Percentiles rank a stretch among this genome's conserved stretches.
Conservation (phyloP, 2,113 vertebrate species). For the Acrocephalus kingi region DNA sequence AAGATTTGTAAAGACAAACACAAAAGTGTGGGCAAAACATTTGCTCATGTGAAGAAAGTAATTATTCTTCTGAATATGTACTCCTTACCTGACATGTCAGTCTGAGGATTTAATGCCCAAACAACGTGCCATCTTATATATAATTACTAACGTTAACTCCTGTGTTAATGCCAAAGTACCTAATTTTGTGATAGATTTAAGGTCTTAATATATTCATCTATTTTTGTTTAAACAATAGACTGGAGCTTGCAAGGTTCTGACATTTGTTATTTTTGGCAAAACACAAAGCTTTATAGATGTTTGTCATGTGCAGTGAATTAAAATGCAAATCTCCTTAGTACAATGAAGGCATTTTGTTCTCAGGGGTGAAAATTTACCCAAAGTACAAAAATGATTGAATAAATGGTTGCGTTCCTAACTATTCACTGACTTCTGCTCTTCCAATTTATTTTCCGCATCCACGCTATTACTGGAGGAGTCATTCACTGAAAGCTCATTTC, state of each 20-base stretch:
- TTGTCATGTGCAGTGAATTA: not conserved
- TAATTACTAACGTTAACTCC: not conserved
- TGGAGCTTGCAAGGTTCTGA: not conserved
- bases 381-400: not conserved
- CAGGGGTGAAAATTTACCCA: not conserved
- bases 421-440: not conserved
- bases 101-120: not conserved
- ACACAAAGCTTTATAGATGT: not conserved
- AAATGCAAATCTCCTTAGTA: slow-evolving; percentile 26
- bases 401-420: not conserved
- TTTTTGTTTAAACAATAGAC: not conserved
- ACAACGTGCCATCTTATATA: not conserved
- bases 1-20: not conserved
- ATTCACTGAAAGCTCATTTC: slow-evolving; percentile 43
- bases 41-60: not conserved
- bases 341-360: not conserved
- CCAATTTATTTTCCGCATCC: not conserved
- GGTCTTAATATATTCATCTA: not conserved
- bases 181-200: not conserved
- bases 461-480: not conserved
- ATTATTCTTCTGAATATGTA: not conserved
- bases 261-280: slow-evolving; percentile 29
- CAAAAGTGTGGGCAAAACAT: not conserved
- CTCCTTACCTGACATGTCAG: not conserved
- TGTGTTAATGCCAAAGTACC: not conserved